phyloP scores from a whole-genome alignment of 1,140 invertebrate genomes.

The Rhagoletis zephyria region DNA sequence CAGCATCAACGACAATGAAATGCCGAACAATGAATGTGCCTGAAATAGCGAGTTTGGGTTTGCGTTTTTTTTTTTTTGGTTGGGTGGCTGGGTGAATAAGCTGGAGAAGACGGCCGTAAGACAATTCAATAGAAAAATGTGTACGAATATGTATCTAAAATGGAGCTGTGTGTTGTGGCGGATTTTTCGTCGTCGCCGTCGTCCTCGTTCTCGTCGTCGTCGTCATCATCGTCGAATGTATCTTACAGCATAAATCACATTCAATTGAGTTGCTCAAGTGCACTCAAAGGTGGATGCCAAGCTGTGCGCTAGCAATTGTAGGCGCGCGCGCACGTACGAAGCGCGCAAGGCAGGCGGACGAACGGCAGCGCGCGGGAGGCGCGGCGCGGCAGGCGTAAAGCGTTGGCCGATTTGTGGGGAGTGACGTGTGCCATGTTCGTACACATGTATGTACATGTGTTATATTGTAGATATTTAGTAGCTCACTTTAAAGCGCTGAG shows the following conservation, averaged over 20 bases:
- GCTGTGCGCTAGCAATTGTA: slow-evolving; percentile 46
- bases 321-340: neutral
- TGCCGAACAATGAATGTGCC: slow-evolving; percentile 28
- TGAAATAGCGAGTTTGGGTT: slow-evolving; percentile 25
- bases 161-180: slow-evolving; percentile 1
- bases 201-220: no score
- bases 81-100: neutral
- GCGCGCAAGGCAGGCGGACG: neutral
- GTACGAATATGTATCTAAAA: neutral
- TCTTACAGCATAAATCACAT: slow-evolving; percentile 53
- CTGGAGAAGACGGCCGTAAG: slow-evolving; percentile 11
- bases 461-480: neutral
- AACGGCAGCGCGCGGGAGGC: neutral
- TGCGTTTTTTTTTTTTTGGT: neutral
- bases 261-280: slow-evolving; percentile 50
- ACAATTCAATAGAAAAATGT: slow-evolving; percentile 50
- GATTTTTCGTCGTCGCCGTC: slow-evolving; percentile 18
- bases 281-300: slow-evolving; percentile 51
- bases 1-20: slow-evolving; percentile 39
- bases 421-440: slow-evolving; percentile 6
- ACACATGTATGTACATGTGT: neutral
- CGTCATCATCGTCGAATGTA: slow-evolving; percentile 2
- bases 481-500: neutral
- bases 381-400: neutral
- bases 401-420: neutral